These are phyloP conservation scores for Adoxophyes honmai DNA, from an alignment of 1,140 invertebrate species.

Conservation along the genomic window DNA sequence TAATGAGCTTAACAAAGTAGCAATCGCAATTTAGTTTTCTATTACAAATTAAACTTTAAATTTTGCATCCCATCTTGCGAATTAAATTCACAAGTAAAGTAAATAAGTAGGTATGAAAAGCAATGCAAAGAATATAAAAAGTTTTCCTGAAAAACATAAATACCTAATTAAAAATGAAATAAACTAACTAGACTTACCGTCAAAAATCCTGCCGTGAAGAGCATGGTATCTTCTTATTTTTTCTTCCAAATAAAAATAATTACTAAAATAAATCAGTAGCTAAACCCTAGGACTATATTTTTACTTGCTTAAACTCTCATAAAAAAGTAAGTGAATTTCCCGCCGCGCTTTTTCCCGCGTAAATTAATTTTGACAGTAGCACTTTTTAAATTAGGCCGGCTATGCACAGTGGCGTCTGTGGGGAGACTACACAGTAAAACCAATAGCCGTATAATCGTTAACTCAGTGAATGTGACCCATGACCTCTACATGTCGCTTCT, in stretches of 20 bases:
- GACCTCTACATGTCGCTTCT: slow-evolving; percentile 5
- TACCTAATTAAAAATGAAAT: too few species aligned
- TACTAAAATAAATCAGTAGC: too few species aligned
- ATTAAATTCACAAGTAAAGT: too few species aligned
- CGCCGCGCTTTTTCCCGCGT: background rate
- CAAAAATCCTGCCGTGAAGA: background rate
- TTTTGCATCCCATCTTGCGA: too few species aligned
- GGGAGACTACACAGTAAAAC: background rate
- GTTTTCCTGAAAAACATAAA: background rate
- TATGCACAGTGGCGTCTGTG: background rate
- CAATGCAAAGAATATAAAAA: too few species aligned
- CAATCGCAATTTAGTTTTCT: too few species aligned
- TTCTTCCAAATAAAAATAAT: background rate
- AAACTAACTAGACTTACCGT: too few species aligned
- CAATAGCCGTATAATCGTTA: background rate
- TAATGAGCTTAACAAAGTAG: too few species aligned
- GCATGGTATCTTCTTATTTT: background rate
- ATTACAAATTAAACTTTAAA: too few species aligned
- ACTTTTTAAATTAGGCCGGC: background rate
- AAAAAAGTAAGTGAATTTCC: background rate
- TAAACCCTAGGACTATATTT: background rate
- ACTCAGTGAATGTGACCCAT: background rate
- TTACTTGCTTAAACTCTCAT: background rate
- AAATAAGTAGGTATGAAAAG: too few species aligned
- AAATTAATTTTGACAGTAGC: background rate